These are phyloP conservation scores for Linepithema humile DNA, from an alignment of 1,140 invertebrate genomes.

Conservation along the genomic window DNA sequence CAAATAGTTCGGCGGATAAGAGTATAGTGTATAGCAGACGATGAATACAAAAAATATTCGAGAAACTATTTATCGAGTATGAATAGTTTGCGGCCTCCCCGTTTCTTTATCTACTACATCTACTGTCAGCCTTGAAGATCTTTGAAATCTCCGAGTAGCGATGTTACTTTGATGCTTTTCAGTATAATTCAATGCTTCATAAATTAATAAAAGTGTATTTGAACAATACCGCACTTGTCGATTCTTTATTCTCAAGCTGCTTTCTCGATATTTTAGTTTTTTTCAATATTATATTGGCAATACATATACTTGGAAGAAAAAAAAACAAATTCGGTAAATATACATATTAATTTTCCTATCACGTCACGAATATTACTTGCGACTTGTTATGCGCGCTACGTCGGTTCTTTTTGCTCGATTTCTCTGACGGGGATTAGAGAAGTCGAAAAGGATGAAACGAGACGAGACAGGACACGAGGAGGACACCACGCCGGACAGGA, in stretches of 20 bases:
- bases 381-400: constrained; percentile 63
- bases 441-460: constrained; percentile 28
- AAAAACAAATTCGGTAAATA: no score
- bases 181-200: no score
- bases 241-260: no score
- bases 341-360: neutral
- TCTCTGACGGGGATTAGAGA: constrained; percentile 18
- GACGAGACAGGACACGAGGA: constrained; percentile 16
- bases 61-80: constrained; percentile 11
- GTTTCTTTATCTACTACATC: constrained; percentile 2
- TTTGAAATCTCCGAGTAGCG: neutral
- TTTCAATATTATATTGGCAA: no score
- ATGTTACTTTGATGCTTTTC: no score
- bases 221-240: no score
- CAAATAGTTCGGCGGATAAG: constrained; percentile 20
- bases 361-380: neutral
- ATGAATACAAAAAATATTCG: constrained; percentile 29
- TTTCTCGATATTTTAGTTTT: no score
- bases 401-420: constrained; percentile 64
- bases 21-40: constrained; percentile 15
- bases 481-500: constrained; percentile 56
- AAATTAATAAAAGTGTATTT: neutral
- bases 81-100: neutral
- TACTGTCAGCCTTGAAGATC: neutral
- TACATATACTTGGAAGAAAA: no score